These are phyloP conservation scores for Dendronephthya gigantea DNA, from an alignment of 64 coral and sea anemone species.

Conservation along the genomic window DNA sequence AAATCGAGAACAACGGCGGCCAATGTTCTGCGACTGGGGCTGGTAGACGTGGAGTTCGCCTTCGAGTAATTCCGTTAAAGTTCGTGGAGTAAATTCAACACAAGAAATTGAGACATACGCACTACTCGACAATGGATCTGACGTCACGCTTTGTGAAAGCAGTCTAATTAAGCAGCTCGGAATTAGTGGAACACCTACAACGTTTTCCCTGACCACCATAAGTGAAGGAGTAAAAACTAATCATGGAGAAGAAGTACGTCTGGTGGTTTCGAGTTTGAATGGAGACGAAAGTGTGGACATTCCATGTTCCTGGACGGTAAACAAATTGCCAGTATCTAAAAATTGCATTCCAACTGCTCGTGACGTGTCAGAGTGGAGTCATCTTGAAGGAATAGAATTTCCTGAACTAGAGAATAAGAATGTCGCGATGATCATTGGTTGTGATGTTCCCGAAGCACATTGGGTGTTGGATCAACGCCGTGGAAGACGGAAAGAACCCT, in stretches of 20 bases:
- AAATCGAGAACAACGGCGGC: not conserved
- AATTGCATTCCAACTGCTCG: not conserved
- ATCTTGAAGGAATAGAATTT: slow-evolving; percentile 26
- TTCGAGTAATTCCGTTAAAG: slow-evolving; percentile 8
- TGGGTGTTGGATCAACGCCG: slow-evolving; percentile 40
- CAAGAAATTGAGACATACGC: not conserved
- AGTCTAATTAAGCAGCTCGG: not conserved
- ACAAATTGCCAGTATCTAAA: slow-evolving; percentile 16
- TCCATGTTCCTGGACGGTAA: slow-evolving; percentile 24
- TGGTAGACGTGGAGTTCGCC: not conserved
- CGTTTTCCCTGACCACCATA: not conserved
- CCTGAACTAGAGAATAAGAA: slow-evolving; percentile 22
- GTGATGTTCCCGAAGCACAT: slow-evolving; percentile 45
- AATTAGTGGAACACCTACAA: not conserved
- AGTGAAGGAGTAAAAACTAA: not conserved
- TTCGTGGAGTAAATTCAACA: not conserved
- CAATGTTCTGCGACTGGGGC: not conserved
- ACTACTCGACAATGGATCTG: slow-evolving; percentile 6
- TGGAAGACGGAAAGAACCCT: slow-evolving; percentile 35
- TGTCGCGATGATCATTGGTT: slow-evolving; percentile 26
- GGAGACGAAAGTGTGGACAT: slow-evolving; percentile 15
- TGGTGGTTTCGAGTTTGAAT: not conserved
- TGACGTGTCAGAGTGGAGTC: slow-evolving; percentile 4
- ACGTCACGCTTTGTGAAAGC: not conserved
- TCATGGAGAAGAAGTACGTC: not conserved